These are phyloP conservation scores for Phenganax marumi DNA, from an alignment of 92 coral and sea anemone genomes.

Conservation along the genomic window DNA sequence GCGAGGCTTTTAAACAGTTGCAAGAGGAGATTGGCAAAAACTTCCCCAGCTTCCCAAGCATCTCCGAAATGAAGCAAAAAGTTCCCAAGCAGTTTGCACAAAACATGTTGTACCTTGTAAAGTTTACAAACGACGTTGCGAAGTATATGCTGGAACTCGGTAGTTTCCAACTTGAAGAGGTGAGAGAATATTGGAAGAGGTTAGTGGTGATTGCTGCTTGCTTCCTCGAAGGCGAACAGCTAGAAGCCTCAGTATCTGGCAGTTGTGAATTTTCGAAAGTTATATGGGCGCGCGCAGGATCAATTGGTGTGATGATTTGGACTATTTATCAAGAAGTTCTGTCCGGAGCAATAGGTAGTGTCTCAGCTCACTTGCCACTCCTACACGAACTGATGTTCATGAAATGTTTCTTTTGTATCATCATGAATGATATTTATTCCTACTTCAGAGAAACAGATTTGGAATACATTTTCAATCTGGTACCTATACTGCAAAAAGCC, in stretches of 20 bases:
- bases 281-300: neutral
- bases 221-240: neutral
- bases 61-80: neutral
- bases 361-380: neutral
- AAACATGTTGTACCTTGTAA: neutral
- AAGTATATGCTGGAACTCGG: neutral
- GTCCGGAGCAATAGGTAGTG: neutral
- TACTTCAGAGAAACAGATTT: neutral
- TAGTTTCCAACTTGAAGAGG: neutral
- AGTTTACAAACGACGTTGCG: neutral
- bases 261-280: neutral
- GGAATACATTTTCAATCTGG: neutral
- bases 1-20: neutral
- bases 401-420: neutral
- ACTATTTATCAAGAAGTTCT: neutral
- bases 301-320: neutral
- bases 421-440: neutral
- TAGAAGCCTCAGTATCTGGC: neutral
- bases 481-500: neutral
- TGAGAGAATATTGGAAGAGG: neutral
- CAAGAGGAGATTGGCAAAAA: neutral
- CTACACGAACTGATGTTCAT: neutral
- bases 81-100: neutral
- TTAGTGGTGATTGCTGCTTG: neutral
- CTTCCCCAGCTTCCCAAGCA: neutral